phyloP scores from a whole-genome alignment of 2,888 invertebrate species.

The Seira ritae region DNA sequence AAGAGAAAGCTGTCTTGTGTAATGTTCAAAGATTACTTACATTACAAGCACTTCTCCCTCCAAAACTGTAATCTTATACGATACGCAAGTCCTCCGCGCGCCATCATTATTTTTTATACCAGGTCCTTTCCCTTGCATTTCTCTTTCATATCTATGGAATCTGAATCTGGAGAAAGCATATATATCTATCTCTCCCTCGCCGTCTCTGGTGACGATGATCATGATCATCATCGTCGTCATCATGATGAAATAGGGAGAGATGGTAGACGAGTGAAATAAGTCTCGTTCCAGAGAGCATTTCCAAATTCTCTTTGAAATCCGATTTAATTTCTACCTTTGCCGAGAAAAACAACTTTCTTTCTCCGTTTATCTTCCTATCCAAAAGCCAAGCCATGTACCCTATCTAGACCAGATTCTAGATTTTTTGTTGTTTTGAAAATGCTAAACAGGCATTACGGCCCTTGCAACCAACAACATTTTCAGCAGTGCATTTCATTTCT shows the following conservation, averaged over 20 bases:
- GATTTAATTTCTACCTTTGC: constrained; percentile 55
- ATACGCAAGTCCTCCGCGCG: constrained; percentile 21
- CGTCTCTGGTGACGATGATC: too few relatives aligned
- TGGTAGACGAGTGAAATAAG: constrained; percentile 26
- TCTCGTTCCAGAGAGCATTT: constrained; percentile 37
- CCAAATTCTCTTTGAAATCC: constrained; percentile 61
- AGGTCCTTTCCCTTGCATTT: background rate
- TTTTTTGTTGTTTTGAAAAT: background rate
- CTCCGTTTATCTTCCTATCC: constrained; percentile 19
- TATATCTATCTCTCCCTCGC: too few relatives aligned
- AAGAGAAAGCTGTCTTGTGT: constrained; percentile 61
- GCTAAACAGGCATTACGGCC: background rate
- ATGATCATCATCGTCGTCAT: constrained; percentile 18
- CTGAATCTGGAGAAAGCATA: too few relatives aligned
- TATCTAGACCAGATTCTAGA: background rate
- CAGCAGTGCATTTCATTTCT: background rate
- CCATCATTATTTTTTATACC: constrained; percentile 36
- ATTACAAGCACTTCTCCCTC: constrained; percentile 35
- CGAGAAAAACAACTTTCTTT: constrained; percentile 38
- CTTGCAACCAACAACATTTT: background rate
- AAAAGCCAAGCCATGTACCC: too few relatives aligned
- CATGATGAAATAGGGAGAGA: background rate
- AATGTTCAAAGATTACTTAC: constrained; percentile 59
- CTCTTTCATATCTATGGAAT: background rate
- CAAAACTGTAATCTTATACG: constrained; percentile 47